Conservation (phyloP, 2,797 vertebrate species). For the Acrocephalus scirpaceus region DNA sequence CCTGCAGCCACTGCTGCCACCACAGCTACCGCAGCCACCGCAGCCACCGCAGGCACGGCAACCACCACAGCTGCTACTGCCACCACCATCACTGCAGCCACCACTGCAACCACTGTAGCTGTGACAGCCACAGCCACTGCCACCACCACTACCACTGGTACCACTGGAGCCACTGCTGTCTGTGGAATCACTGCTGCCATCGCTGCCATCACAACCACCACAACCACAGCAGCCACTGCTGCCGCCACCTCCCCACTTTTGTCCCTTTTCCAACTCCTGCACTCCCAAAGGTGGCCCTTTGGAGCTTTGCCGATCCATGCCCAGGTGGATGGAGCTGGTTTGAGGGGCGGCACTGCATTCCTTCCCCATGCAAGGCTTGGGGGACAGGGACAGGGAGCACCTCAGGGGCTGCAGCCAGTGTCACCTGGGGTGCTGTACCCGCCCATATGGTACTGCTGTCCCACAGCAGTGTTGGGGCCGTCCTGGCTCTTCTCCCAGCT, state of each 20-base stretch:
- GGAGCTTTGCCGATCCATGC: rapidly evolving
- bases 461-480: not conserved
- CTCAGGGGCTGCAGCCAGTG: not conserved
- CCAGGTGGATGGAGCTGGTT: not conserved
- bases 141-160: not conserved
- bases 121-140: not conserved
- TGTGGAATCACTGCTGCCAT: not conserved
- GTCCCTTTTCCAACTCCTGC: not conserved
- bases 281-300: rapidly evolving
- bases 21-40: not conserved
- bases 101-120: rapidly evolving
- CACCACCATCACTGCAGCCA: too few relatives aligned
- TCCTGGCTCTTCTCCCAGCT: not conserved
- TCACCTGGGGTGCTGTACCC: not conserved
- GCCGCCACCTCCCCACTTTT: not conserved
- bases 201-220: too few relatives aligned
- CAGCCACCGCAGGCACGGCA: not conserved
- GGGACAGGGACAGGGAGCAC: not conserved
- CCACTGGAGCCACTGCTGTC: not conserved
- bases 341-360: not conserved
- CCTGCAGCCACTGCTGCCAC: not conserved
- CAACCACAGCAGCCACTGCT: not conserved
- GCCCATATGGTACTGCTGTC: not conserved
- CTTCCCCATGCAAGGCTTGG: not conserved
- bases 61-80: too few relatives aligned